These are phyloP conservation scores for Oligia latruncula DNA, from an alignment of 2,888 invertebrate species.

Conservation along the genomic window DNA sequence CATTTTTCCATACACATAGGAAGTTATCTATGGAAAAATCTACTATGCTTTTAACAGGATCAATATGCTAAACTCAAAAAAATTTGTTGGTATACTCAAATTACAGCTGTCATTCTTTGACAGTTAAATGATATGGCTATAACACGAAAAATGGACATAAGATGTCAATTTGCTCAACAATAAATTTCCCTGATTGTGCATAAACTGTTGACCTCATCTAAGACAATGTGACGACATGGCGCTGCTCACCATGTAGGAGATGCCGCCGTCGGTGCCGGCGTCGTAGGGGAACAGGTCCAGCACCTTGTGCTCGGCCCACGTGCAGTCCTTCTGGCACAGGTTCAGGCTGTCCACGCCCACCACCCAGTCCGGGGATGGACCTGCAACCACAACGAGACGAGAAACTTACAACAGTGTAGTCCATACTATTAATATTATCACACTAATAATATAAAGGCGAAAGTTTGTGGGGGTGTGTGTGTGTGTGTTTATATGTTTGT, in stretches of 20 bases:
- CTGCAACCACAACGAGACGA: slow-evolving; percentile 78
- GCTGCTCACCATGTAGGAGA: slow-evolving; percentile 94
- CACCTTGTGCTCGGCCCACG: slow-evolving; percentile 96
- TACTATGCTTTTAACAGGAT: background rate
- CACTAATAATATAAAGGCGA: too few relatives aligned
- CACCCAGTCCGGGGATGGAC: slow-evolving; percentile 99
- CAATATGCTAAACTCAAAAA: background rate
- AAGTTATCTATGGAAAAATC: background rate
- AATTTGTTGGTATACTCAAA: background rate
- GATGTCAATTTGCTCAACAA: background rate
- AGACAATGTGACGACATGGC: too few relatives aligned
- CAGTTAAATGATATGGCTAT: background rate
- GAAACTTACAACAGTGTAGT: background rate
- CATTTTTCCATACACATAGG: background rate
- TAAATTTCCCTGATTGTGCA: too few relatives aligned
- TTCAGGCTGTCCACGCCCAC: slow-evolving; percentile 97
- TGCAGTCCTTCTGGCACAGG: slow-evolving; percentile 96
- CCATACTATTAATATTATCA: background rate
- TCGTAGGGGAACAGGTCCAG: slow-evolving; percentile 98
- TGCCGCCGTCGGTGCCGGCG: slow-evolving; percentile 98
- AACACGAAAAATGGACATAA: background rate
- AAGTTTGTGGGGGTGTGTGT: too few relatives aligned
- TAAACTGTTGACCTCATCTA: background rate
- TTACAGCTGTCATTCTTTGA: background rate
- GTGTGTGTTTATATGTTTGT: too few relatives aligned